phyloP scores from a whole-genome alignment of 2,888 invertebrate species.

The Drosophila tripunctata region DNA sequence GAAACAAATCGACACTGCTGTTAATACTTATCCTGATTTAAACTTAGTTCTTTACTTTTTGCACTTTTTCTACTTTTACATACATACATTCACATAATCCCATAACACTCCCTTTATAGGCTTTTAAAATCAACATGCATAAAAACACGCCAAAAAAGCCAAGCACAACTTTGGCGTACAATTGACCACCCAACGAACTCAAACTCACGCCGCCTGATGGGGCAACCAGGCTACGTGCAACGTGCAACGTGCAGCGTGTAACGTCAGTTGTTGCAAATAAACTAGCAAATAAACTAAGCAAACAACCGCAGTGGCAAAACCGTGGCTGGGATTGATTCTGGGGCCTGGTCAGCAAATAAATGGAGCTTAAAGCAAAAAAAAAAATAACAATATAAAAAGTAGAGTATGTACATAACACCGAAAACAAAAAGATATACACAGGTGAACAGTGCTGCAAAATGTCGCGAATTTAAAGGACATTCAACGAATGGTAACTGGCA shows the following conservation, averaged over 20 bases:
- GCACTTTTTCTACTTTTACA: neutral
- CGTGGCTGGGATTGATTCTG: constrained; percentile 30
- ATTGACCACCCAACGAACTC: constrained; percentile 62
- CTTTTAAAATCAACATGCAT: constrained; percentile 34
- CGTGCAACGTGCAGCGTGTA: constrained; percentile 42
- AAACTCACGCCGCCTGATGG: constrained; percentile 21
- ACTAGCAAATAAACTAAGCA: constrained; percentile 49
- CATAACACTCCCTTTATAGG: neutral
- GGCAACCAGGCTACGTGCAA: constrained; percentile 45
- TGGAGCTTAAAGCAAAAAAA: neutral
- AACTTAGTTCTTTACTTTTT: no score
- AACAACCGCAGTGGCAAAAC: constrained; percentile 41
- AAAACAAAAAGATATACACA: neutral
- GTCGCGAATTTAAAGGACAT: constrained; percentile 22
- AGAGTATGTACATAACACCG: neutral
- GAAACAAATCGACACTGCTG: no score
- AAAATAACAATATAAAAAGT: constrained; percentile 1
- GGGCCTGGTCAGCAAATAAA: constrained; percentile 6
- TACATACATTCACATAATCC: neutral
- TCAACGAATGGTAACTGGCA: constrained; percentile 46
- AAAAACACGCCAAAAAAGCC: constrained; percentile 44
- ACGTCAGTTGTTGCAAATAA: constrained; percentile 59
- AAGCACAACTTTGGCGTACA: constrained; percentile 33
- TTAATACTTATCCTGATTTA: no score
- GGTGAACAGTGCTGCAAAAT: constrained; percentile 20